phyloP scores from a whole-genome alignment of 2,797 vertebrate genomes.

The Enteromius anoplus region DNA sequence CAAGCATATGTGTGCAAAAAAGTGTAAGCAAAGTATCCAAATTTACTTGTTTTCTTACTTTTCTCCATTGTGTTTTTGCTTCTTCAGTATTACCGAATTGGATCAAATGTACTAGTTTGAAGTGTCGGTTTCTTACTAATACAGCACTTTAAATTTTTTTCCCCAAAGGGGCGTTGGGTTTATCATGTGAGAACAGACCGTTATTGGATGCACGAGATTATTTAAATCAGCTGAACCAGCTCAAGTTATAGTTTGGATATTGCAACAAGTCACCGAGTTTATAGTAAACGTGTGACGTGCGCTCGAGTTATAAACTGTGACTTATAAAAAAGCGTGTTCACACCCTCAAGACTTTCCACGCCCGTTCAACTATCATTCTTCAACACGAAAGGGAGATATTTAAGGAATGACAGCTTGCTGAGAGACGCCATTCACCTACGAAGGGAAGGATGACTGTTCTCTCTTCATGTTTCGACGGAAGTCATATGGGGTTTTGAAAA shows the following conservation, averaged over 20 bases:
- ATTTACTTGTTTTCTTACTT: neutral
- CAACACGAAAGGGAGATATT: neutral
- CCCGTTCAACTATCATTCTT: too few species aligned
- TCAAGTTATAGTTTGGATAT: neutral
- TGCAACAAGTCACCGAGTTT: neutral
- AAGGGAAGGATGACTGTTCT: neutral
- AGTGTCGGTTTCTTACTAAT: neutral
- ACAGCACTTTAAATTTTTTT: neutral
- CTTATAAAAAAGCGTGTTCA: neutral
- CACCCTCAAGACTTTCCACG: neutral
- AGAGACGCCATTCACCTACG: neutral
- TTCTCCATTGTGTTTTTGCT: neutral
- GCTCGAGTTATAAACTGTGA: neutral
- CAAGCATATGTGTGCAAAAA: neutral
- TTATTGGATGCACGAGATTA: neutral
- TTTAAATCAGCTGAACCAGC: neutral
- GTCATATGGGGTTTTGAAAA: neutral
- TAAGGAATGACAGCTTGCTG: neutral
- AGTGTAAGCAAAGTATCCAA: neutral
- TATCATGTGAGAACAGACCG: neutral
- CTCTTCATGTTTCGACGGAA: neutral
- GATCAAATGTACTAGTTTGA: neutral
- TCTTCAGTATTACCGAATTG: neutral
- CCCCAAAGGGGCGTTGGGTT: neutral
- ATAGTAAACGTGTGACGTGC: neutral